Evolutionary conservation across 2,113 vertebrate genomes (phyloP).

Genomic region (Nycticorax nycticorax): DNA sequence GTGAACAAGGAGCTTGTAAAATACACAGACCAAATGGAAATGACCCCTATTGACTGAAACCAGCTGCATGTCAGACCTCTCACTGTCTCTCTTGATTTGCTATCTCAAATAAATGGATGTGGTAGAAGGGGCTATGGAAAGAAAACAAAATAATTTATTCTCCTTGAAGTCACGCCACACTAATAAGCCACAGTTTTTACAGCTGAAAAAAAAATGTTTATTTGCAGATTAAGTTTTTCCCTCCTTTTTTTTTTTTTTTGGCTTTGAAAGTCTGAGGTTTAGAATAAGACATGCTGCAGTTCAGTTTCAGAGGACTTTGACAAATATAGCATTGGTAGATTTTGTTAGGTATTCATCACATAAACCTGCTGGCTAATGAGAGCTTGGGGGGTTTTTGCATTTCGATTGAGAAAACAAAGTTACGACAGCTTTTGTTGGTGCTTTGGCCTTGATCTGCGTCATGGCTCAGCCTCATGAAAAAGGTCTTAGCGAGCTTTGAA

Average conservation of each 20-base stretch:
- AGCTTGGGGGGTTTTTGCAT: neutral
- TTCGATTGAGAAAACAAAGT: slow-evolving; percentile 21
- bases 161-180: slow-evolving; percentile 29
- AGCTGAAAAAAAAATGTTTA: slow-evolving; percentile 66
- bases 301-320: slow-evolving; percentile 55
- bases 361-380: neutral
- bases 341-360: slow-evolving; percentile 53
- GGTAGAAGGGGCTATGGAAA: slow-evolving; percentile 45
- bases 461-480: neutral
- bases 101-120: slow-evolving; percentile 71
- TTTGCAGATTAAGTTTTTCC: slow-evolving; percentile 51
- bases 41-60: slow-evolving; percentile 82
- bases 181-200: slow-evolving; percentile 52
- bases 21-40: slow-evolving; percentile 80
- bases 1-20: slow-evolving; percentile 86
- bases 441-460: neutral
- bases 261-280: slow-evolving; percentile 43
- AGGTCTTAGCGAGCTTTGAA: neutral
- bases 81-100: slow-evolving; percentile 67
- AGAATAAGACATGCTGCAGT: slow-evolving; percentile 10
- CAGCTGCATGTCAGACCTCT: slow-evolving; percentile 80
- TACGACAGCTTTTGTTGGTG: neutral
- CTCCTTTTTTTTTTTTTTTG: neutral
- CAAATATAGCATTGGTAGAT: slow-evolving; percentile 47
- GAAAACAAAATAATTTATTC: slow-evolving; percentile 65